Evolutionary conservation across 2,113 vertebrate species (phyloP).

Genomic region (Terrapene triunguis): DNA sequence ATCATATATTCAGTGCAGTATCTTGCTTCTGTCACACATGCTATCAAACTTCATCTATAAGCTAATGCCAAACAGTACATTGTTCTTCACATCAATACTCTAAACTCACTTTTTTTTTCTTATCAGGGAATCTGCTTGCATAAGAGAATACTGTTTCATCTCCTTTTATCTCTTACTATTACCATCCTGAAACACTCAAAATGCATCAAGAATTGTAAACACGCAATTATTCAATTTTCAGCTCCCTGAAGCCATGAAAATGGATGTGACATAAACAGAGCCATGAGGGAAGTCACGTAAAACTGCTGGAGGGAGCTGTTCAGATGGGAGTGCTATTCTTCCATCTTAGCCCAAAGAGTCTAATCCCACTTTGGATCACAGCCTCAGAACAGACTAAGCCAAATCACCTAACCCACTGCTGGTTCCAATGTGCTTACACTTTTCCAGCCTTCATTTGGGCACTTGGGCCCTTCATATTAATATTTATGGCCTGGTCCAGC

Average conservation of each 20-base stretch:
- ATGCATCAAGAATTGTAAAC: conserved; percentile 28
- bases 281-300: background rate
- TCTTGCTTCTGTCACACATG: background rate
- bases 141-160: background rate
- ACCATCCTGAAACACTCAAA: background rate
- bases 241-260: background rate
- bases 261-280: background rate
- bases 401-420: background rate
- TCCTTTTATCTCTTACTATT: background rate
- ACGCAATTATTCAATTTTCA: conserved; percentile 1
- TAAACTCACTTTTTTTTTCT: background rate
- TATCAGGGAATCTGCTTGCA: background rate
- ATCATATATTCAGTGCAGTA: background rate
- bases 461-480: background rate
- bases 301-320: background rate
- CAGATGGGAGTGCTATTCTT: background rate
- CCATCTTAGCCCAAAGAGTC: background rate
- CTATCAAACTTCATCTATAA: background rate
- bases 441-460: background rate
- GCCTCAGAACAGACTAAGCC: conserved; percentile 11
- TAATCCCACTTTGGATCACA: conserved; percentile 31
- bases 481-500: background rate
- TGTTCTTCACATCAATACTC: conserved; percentile 7
- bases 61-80: background rate
- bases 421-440: background rate